Evolutionary conservation across 2,797 vertebrate species (phyloP), one percentile per base, ranked within the genome.

Genomic region (Pelochelys cantorii): DNA sequence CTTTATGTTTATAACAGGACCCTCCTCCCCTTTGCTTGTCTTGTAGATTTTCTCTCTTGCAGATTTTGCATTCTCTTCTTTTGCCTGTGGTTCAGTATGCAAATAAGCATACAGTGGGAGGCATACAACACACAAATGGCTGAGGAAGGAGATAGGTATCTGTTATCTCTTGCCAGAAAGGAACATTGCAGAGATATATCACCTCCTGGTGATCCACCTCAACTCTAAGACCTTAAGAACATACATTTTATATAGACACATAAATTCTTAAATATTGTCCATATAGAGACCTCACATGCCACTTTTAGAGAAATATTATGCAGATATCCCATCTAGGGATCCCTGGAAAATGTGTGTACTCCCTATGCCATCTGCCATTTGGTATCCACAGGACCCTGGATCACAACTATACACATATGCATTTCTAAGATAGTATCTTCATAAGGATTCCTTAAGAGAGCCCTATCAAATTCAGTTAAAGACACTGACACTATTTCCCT

Each of bases 401-500:
- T 37, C 68, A 71, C 18, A 71, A 37, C 5, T 71, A 23, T 68
- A 34, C 34, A 68, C 68, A 65, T 92, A 90, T 94, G 75, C 37
- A 91, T 94, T 92, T 95, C 92, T 79, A 79, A 20, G 48, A 42
- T 62, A 90, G 25, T 60, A 55, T 57, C 88, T 91, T 57, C 77
- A 81, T 86, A 91, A 85, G 57, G 57, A 87, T 90, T 81, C 79
- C 56, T 92, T 92, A 79, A 65, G 52, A 81, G 42, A 62, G 20
- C 54, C 74, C 42, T 68, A 93, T 88, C 89, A 79, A 31, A 85
- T 85, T 90, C 79, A 92, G 83, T 85, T 94, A 74, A 86, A 85
- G 60, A 80, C 86, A 74, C 74, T 83, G 37, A 83, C 65, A 82
- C 22, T 54, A 23, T 57, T 93, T 34, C 79, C 86, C 83, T 94